Percentiles rank a stretch among this genome's conserved stretches.
These are phyloP conservation scores for Ricordea florida DNA, from an alignment of 92 coral and sea anemone genomes.

Conservation along the genomic window DNA sequence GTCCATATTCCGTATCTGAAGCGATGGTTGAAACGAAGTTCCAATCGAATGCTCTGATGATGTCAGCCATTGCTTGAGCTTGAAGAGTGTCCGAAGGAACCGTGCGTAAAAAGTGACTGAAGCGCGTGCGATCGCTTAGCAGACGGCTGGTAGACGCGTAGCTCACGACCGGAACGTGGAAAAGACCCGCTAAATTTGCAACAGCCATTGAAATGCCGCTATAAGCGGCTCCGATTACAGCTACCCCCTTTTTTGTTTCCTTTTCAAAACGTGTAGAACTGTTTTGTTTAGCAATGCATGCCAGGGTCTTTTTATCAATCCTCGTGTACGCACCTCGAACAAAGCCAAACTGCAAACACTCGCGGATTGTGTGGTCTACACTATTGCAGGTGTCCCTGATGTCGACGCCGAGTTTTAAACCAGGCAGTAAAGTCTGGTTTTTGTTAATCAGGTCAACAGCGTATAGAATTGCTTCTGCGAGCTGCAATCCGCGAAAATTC, in stretches of 20 bases:
- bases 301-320: neutral
- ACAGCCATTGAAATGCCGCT: conserved; percentile 85
- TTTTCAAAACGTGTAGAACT: neutral
- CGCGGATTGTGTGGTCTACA: conserved; percentile 73
- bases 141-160: conserved; percentile 92
- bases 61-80: conserved; percentile 68
- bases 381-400: conserved; percentile 77
- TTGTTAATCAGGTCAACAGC: conserved; percentile 68
- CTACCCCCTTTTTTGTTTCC: conserved; percentile 41
- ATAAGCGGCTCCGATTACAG: conserved; percentile 80
- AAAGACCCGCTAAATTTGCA: conserved; percentile 75
- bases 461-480: conserved; percentile 74
- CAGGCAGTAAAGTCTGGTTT: conserved; percentile 60
- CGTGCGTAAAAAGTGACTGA: conserved; percentile 77
- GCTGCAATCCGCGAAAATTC: conserved; percentile 69
- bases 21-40: conserved; percentile 68
- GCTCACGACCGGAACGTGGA: conserved; percentile 85
- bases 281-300: neutral
- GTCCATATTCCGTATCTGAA: conserved; percentile 80
- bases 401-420: conserved; percentile 66
- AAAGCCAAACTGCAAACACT: conserved; percentile 64
- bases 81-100: conserved; percentile 82
- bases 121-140: conserved; percentile 68
- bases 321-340: conserved; percentile 49
- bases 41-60: conserved; percentile 62